Evolutionary conservation across 2,888 invertebrate genomes (phyloP), one percentile per base, ranked within the genome.

Genomic region (Beris morrisii): DNA sequence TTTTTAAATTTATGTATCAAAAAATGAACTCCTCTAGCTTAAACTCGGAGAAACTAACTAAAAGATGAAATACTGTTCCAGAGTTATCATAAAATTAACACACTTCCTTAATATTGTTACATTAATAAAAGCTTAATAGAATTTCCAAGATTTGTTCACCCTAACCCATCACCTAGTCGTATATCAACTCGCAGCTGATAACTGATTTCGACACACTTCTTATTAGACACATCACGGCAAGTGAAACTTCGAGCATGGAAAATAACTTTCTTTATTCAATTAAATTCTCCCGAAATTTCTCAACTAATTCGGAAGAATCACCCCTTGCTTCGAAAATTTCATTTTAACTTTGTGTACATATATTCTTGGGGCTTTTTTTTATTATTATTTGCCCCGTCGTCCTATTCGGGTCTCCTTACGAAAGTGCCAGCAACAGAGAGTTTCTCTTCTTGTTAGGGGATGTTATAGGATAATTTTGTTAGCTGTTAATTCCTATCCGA

Each of bases 401-500:
- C 38, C 38, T 38, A 9, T 38, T 5, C 38, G 22, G 22, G 22
- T 38, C 7, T 38, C 43, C 43, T 15, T 30, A 28, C 4, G 28
- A 58, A 46, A 46, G 11, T 56, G 56, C 28, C 58, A n/a, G 7
- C 30, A 58, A 45, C 28, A 28, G 9, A 28, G 9, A n/a, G 45
- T 45, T 58, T 4, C 45, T 4, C 13, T 28, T 30, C 44, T 56
- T 11, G 56, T 56, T 56, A 22, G 22, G 11, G 22, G 28, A 11
- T 22, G 15, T 46, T 5, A 38, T 38, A 38, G 46, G 28, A 45
- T 45, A 58, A 58, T 58, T 46, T n/a, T 58, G 46, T 58, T 58
- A 45, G 28, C 58, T 58, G 30, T 45, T 58, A 58, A 58, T 58
- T 58, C 58, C 22, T 45, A 45, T 45, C 58, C 22, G 45, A 5